phyloP scores from a whole-genome alignment of 1,140 invertebrate species.

The Aphaenogaster floridana region DNA sequence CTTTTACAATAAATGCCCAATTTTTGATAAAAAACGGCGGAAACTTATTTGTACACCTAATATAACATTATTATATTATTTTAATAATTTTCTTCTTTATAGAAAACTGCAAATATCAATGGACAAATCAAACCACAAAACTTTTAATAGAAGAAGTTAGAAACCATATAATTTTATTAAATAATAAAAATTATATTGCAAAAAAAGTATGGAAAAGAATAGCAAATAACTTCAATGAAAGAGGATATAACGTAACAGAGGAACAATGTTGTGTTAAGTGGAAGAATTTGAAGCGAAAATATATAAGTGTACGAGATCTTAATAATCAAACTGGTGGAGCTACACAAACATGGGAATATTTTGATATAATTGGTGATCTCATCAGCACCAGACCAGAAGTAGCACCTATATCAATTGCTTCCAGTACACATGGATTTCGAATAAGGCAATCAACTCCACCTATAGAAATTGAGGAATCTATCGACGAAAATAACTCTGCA shows the following conservation, averaged over 20 bases:
- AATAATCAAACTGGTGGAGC: conserved; percentile 24
- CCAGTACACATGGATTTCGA: conserved; percentile 23
- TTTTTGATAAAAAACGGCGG: no score
- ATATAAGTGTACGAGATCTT: neutral
- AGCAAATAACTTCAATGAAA: conserved; percentile 9
- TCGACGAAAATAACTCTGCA: neutral
- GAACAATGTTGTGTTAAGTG: conserved; percentile 12
- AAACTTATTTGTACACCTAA: no score
- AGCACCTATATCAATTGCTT: conserved; percentile 11
- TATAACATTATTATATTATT: neutral
- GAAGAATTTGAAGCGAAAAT: conserved; percentile 25
- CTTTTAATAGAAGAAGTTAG: conserved; percentile 25
- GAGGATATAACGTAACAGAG: conserved; percentile 6
- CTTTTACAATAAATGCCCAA: no score
- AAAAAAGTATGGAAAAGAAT: conserved; percentile 13
- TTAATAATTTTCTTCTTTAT: conserved; percentile 22
- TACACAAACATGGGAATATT: conserved; percentile 24
- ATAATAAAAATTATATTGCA: neutral
- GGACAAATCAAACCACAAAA: neutral
- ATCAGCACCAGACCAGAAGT: neutral
- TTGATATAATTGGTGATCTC: conserved; percentile 7
- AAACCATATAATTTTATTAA: neutral
- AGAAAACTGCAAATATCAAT: conserved; percentile 13
- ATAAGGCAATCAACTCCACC: neutral
- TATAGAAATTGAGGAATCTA: neutral